Percentiles rank a stretch among this genome's conserved stretches.
Conservation (phyloP, 2,113 vertebrate species). For the Cynopterus brachyotis region DNA sequence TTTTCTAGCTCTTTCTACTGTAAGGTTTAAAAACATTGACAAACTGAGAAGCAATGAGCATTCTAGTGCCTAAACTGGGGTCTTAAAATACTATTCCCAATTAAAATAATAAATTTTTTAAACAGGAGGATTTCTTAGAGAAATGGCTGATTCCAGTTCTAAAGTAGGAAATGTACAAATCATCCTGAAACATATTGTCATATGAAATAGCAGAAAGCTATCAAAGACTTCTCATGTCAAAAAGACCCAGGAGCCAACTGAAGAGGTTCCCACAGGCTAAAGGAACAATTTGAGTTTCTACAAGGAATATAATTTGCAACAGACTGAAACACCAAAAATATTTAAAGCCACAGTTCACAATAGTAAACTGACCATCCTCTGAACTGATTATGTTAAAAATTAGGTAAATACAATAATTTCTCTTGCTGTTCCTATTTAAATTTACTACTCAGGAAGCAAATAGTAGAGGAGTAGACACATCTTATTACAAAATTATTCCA, state of each 20-base stretch:
- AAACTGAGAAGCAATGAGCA: slow-evolving; percentile 13
- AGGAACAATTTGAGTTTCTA: not conserved
- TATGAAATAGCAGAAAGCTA: not conserved
- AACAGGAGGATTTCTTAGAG: not conserved
- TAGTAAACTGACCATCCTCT: not conserved
- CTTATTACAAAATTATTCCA: slow-evolving; percentile 13
- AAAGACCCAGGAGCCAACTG: not conserved
- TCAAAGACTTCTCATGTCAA: not conserved
- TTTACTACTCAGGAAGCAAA: not conserved
- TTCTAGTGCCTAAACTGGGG: not conserved
- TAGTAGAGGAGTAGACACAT: not conserved
- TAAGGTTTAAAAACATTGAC: not conserved
- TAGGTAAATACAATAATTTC: not conserved
- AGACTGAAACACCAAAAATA: not conserved
- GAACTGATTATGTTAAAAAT: not conserved
- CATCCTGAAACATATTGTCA: slow-evolving; percentile 1
- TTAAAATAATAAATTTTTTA: not conserved
- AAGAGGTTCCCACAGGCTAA: not conserved
- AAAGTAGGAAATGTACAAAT: not conserved
- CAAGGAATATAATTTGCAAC: not conserved
- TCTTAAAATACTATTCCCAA: not conserved
- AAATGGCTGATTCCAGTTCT: slow-evolving; percentile 32
- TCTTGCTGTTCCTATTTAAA: not conserved
- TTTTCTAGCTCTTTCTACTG: not conserved
- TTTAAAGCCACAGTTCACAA: not conserved